phyloP scores from a whole-genome alignment of 2,888 invertebrate genomes.

The Gordius sp. region DNA sequence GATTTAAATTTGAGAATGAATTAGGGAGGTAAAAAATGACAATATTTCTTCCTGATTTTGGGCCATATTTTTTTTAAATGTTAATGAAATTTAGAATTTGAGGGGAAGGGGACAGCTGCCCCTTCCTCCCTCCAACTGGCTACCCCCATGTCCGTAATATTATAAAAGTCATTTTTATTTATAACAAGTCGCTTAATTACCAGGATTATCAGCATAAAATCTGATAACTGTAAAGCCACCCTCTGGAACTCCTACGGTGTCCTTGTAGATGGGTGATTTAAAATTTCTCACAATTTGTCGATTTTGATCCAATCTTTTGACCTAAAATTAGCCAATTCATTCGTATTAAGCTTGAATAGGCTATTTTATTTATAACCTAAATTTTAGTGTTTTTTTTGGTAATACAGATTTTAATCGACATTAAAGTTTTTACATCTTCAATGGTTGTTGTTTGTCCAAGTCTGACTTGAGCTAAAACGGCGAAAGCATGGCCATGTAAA shows the following conservation, averaged over 20 bases:
- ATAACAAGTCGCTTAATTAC: too few relatives aligned
- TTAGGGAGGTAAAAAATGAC: too few relatives aligned
- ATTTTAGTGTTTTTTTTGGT: background rate
- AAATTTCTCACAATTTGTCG: background rate
- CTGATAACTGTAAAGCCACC: slow-evolving; percentile 18
- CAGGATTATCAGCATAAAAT: slow-evolving; percentile 18
- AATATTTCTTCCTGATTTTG: too few relatives aligned
- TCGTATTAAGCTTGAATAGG: background rate
- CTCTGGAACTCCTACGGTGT: slow-evolving; percentile 17
- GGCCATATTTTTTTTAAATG: too few relatives aligned
- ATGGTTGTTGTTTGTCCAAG: background rate
- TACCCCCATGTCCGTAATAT: too few relatives aligned
- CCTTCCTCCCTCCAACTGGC: too few relatives aligned
- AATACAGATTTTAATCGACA: background rate
- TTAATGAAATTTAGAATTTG: too few relatives aligned
- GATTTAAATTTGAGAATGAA: too few relatives aligned
- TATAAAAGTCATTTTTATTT: too few relatives aligned
- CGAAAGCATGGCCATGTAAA: background rate
- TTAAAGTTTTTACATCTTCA: background rate
- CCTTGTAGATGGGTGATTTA: slow-evolving; percentile 12
- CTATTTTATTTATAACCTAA: background rate
- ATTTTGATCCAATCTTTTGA: background rate
- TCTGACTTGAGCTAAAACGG: background rate
- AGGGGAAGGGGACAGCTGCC: too few relatives aligned
- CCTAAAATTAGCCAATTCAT: background rate